Evolutionary conservation across 1,140 invertebrate species (phyloP).

Genomic region (Ceratosolen fusciceps): DNA sequence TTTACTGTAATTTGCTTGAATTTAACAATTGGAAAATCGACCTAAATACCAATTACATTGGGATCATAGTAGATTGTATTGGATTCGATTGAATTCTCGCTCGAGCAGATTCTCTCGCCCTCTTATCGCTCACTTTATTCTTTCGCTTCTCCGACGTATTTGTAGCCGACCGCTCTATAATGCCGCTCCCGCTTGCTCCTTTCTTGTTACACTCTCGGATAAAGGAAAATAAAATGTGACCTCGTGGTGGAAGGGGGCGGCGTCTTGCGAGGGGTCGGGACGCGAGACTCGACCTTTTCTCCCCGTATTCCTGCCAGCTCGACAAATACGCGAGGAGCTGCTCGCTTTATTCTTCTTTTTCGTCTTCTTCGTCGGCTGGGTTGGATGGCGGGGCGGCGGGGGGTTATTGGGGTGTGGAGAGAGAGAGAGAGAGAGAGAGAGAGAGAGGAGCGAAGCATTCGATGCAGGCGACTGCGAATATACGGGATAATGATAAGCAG

Average conservation of each 20-base stretch:
- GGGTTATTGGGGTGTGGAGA: no score
- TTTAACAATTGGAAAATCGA: conserved; percentile 24
- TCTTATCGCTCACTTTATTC: conserved; percentile 5
- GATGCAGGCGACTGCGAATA: no score
- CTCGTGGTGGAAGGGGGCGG: neutral
- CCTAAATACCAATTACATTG: conserved; percentile 25
- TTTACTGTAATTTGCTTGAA: neutral
- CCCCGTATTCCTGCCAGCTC: no score
- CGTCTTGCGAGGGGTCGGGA: no score
- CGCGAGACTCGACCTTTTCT: no score
- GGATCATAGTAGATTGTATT: conserved; percentile 34
- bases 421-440: no score
- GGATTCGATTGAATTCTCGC: conserved; percentile 35
- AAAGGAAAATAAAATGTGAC: conserved; percentile 17
- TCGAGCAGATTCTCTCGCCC: conserved; percentile 9
- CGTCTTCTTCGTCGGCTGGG: no score
- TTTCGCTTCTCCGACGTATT: neutral
- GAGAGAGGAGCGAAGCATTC: no score
- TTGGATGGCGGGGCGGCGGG: no score
- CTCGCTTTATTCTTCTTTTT: no score
- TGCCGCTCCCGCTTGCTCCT: conserved; percentile 6
- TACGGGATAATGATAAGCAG: no score
- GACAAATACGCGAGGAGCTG: neutral
- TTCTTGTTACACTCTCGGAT: conserved; percentile 11
- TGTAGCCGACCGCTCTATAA: conserved; percentile 21